Conservation (phyloP, 2,888 invertebrate species). For the Callyntrura sp. region DNA sequence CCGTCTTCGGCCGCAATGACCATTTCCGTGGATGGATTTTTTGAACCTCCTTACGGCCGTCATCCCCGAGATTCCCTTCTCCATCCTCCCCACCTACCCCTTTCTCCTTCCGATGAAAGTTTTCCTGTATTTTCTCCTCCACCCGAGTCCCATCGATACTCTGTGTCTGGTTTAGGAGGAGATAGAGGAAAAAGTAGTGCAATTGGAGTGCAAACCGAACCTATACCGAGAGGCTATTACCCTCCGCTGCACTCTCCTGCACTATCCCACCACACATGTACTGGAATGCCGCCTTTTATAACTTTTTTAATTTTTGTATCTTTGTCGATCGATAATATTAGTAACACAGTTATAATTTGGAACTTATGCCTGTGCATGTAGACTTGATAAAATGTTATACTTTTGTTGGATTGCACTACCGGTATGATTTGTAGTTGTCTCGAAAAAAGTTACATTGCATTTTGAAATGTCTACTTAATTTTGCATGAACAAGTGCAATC, state of each 20-base stretch:
- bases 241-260: slow-evolving; percentile 91
- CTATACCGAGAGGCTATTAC: slow-evolving; percentile 89
- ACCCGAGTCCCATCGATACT: slow-evolving; percentile 86
- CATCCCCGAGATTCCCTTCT: slow-evolving; percentile 87
- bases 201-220: slow-evolving; percentile 86
- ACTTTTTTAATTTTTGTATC: slow-evolving; percentile 27
- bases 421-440: not conserved
- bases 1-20: slow-evolving; percentile 95
- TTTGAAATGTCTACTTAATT: slow-evolving; percentile 72
- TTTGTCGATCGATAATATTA: not conserved
- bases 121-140: slow-evolving; percentile 95
- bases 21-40: slow-evolving; percentile 93
- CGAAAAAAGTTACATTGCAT: slow-evolving; percentile 5
- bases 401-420: slow-evolving; percentile 52
- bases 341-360: not conserved
- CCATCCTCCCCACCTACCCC: slow-evolving; percentile 89
- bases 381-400: not conserved
- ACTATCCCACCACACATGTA: slow-evolving; percentile 97
- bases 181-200: slow-evolving; percentile 85
- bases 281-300: slow-evolving; percentile 52
- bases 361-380: slow-evolving; percentile 52
- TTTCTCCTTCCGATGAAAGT: slow-evolving; percentile 87
- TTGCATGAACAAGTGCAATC: slow-evolving; percentile 8
- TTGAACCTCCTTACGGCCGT: slow-evolving; percentile 87
- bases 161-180: slow-evolving; percentile 61